A percentile compares a stretch with the other conserved stretches of the same genome.
Conservation (phyloP, 2,797 vertebrate species). For the Varecia variegata region DNA sequence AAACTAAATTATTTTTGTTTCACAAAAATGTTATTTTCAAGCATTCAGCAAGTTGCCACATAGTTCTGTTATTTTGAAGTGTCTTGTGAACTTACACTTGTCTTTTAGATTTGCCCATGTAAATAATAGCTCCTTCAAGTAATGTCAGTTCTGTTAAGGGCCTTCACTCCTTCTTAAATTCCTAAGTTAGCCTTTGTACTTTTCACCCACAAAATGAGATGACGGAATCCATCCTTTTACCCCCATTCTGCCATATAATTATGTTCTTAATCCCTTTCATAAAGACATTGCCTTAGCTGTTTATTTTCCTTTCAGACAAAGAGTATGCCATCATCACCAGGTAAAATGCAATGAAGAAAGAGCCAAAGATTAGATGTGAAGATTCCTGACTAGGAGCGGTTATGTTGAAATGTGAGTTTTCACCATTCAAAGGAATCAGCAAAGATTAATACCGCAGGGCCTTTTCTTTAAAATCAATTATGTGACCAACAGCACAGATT, state of each 20-base stretch:
- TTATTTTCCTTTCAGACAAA: constrained; percentile 66
- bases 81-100: constrained; percentile 12
- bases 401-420: constrained; percentile 62
- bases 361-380: constrained; percentile 34
- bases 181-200: constrained; percentile 32
- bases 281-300: constrained; percentile 58
- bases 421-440: constrained; percentile 4
- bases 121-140: constrained; percentile 43
- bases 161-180: constrained; percentile 51
- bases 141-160: constrained; percentile 30
- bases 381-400: neutral
- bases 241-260: constrained; percentile 52
- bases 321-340: neutral
- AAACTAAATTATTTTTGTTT: neutral
- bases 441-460: constrained; percentile 33
- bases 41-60: neutral
- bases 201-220: constrained; percentile 5
- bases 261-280: constrained; percentile 64
- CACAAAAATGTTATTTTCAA: neutral
- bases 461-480: constrained; percentile 29
- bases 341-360: constrained; percentile 41
- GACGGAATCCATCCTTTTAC: constrained; percentile 43
- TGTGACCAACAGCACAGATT: constrained; percentile 8
- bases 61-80: neutral
- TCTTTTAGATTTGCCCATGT: constrained; percentile 33